Base-by-base conservation (phyloP, 2,888 invertebrate genomes). In the Troides aeacus region DNA sequence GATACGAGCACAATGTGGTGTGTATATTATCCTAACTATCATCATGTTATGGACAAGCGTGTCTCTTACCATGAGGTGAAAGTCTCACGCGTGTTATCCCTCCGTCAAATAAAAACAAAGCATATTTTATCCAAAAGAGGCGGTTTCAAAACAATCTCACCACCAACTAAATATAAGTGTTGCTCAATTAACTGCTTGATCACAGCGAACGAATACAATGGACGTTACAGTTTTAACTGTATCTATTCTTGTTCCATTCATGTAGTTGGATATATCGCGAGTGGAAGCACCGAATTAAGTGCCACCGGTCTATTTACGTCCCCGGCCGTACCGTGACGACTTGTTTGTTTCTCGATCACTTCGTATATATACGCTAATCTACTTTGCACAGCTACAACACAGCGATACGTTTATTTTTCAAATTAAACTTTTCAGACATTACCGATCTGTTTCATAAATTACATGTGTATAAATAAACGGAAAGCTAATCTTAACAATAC, bases 231-330 rank as follows among this genome's bases (percentile, higher is more conserved):
- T 81, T 84, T 83, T 83, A 85, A 79, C 79, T 65, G 66, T 69
- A 69, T 75, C 83, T 88, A 87, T 88, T 86, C 79, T 82, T 58
- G 79, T 76, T 75, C 76, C 84, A 87, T 87, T 86, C 81, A 85
- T 81, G 75, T 74, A 75, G 36, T 72, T 75, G 76, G 77, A 75
- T 74, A 76, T 75, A 77, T 74, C 74, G 75, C 64, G 72, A 70
- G 71, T 64, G 66, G 76, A 74, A 80, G 81, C 77, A 80, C 78
- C 76, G 74, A 75, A 78, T 78, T 75, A 74, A 78, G 75, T 74
- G 77, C 71, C 76, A 75, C 73, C 78, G 77, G 76, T 83, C 85
- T 87, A 87, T 88, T 87, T 86, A 73, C 75, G 81, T 77, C 77
- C 78, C 81, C 65, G 53, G 18, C 78, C 82, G 83, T 80, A 78